Evolutionary conservation across 2,113 vertebrate species (phyloP), one percentile per base, ranked within the genome.

Genomic region (Thalassoma bifasciatum): DNA sequence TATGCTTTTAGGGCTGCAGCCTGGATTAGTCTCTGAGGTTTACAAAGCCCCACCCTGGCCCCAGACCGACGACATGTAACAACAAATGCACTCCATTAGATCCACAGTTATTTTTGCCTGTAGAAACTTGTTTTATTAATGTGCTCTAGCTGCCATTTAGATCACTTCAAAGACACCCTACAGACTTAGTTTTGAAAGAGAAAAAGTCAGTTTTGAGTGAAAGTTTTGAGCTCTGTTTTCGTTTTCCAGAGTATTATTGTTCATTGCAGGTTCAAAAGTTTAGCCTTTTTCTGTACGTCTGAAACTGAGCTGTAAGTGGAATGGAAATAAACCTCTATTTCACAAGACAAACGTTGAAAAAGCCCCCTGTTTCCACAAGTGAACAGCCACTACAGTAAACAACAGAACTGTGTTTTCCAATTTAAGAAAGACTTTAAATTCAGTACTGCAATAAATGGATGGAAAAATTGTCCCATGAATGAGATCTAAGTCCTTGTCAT

Each of bases 1-100:
- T 66, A 63, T 72, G 79, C 83, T 72, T 79, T 85, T 60, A 83
- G 77, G 77, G 68, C 51, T 50, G 65, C 19, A 17, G 49, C 14
- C 22, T 77, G 85, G 83, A 86, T 86, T 86, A 78, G 26, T 36
- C 54, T 71, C 69, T 72, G 74, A 66, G 47, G 68, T 67, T 73
- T 72, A 53, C 63, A 70, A 40, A 24, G 19, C 17, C 23, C 44
- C 66, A 8, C 49, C 24, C 53, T 3, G n/a, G n/a, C n/a, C 49
- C 30, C 24, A 38, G 7, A 34, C 17, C 46, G 2, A 19, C 46
- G 8, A 49, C 50, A 1, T 22, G 36, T 19, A 24, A 53, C 21
- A 10, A 57, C 44, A 51, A 68, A 59, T 51, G 50, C 51, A 60
- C n/a, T 70, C 13, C 21, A 66, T 30, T 57, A 26, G 10, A 57